Evolutionary conservation across 1,140 invertebrate species (phyloP).

Genomic region (Oreohelix idahoensis): DNA sequence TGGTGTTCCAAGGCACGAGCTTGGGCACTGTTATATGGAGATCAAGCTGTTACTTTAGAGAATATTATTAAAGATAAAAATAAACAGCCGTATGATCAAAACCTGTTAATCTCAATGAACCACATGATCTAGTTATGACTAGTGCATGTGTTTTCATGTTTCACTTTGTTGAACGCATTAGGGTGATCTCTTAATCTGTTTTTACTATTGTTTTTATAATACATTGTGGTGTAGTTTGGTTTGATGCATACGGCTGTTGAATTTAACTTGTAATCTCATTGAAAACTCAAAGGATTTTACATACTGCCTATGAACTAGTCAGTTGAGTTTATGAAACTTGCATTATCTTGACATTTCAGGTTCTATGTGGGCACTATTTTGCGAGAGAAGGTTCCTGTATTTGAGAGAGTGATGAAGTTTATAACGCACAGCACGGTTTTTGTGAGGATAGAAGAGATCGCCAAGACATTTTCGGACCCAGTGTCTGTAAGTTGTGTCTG

Average conservation of each 20-base stretch:
- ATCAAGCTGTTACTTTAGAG: too few relatives aligned
- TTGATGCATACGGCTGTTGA: not conserved
- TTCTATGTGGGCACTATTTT: constrained; percentile 77
- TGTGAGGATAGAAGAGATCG: constrained; percentile 78
- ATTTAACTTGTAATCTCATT: not conserved
- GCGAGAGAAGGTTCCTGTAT: constrained; percentile 93
- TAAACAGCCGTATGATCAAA: too few relatives aligned
- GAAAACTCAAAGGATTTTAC: not conserved
- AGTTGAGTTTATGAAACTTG: not conserved
- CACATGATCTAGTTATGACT: too few relatives aligned
- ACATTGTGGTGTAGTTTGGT: too few relatives aligned
- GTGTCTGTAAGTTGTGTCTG: constrained; percentile 55
- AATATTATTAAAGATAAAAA: too few relatives aligned
- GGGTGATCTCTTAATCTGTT: too few relatives aligned
- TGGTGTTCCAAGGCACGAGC: too few relatives aligned
- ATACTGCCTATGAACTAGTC: not conserved
- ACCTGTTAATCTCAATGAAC: too few relatives aligned
- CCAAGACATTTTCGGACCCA: constrained; percentile 63
- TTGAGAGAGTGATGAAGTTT: constrained; percentile 98
- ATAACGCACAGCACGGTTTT: constrained; percentile 93
- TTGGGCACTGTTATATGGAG: too few relatives aligned
- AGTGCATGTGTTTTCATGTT: too few relatives aligned
- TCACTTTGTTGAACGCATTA: too few relatives aligned
- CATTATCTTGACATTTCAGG: constrained; percentile 63
- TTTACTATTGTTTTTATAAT: too few relatives aligned